Conservation (phyloP, 2,888 invertebrate genomes). For the Hirtodrosophila duncani region DNA sequence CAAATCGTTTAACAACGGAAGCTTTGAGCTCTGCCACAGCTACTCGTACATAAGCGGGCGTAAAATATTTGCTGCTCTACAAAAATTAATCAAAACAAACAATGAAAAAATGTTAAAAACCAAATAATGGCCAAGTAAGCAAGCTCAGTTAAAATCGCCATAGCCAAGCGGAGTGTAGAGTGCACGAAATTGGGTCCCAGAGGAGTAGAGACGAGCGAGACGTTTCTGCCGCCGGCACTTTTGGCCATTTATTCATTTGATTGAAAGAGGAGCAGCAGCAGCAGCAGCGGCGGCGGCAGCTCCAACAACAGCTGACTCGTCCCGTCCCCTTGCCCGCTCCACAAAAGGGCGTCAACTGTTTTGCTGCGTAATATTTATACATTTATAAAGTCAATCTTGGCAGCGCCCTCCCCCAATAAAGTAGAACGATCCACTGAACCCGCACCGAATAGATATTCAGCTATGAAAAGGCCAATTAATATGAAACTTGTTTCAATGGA, state of each 20-base stretch:
- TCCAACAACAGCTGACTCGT: not conserved
- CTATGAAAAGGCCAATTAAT: slow-evolving; percentile 69
- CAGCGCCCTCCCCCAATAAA: too few species aligned
- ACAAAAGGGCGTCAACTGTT: slow-evolving; percentile 49
- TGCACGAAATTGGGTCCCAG: slow-evolving; percentile 64
- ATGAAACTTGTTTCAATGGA: slow-evolving; percentile 66
- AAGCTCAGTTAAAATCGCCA: too few species aligned
- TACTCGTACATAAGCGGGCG: slow-evolving; percentile 4
- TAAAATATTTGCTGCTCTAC: slow-evolving; percentile 38
- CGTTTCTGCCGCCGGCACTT: slow-evolving; percentile 25
- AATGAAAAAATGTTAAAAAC: slow-evolving; percentile 62
- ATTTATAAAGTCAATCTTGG: slow-evolving; percentile 22
- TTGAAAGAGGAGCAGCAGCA: slow-evolving; percentile 33
- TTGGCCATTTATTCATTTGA: slow-evolving; percentile 47
- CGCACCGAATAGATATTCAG: slow-evolving; percentile 45
- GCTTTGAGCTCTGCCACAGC: slow-evolving; percentile 47
- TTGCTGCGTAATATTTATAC: slow-evolving; percentile 48
- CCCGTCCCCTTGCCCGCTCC: slow-evolving; percentile 14
- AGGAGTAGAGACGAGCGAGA: slow-evolving; percentile 23
- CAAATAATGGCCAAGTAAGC: too few species aligned
- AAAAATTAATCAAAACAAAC: slow-evolving; percentile 63
- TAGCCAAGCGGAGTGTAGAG: slow-evolving; percentile 37
- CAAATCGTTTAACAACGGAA: slow-evolving; percentile 70
- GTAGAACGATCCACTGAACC: slow-evolving; percentile 50
- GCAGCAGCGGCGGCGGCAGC: slow-evolving; percentile 8